Conservation (phyloP, 2,113 vertebrate genomes). For the Burhinus bistriatus region DNA sequence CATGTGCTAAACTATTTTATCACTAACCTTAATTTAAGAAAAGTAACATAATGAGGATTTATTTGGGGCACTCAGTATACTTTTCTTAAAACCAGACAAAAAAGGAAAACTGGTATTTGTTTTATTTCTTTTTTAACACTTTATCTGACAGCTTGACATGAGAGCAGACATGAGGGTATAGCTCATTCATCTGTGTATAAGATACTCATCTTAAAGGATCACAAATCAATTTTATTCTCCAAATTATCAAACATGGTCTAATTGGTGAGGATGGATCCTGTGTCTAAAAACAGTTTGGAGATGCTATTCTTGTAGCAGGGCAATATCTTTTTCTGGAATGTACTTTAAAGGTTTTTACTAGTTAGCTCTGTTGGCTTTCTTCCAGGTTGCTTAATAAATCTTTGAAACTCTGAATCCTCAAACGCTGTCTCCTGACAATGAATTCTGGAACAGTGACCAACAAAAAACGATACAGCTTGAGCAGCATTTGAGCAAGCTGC, state of each 20-base stretch:
- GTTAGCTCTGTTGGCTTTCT: neutral
- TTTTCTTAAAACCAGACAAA: conserved; percentile 4
- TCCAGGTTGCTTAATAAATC: neutral
- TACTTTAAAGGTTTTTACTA: neutral
- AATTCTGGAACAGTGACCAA: neutral
- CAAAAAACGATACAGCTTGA: neutral
- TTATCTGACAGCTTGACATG: conserved; percentile 14
- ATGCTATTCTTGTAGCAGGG: neutral
- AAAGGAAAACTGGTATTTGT: conserved; percentile 44
- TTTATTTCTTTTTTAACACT: conserved; percentile 31
- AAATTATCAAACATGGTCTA: neutral
- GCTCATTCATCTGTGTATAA: neutral
- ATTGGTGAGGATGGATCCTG: neutral
- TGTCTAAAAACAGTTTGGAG: neutral
- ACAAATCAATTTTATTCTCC: neutral
- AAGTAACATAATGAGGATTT: conserved; percentile 29
- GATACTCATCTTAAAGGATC: neutral
- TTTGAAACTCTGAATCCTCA: neutral
- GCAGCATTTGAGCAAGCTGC: neutral
- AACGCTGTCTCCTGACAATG: neutral
- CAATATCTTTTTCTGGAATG: neutral
- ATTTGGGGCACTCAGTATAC: neutral
- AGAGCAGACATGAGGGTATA: neutral
- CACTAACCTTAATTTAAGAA: conserved; percentile 30
- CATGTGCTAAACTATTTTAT: neutral